Conservation (phyloP, 2,888 invertebrate species). For the Hemithea aestivaria region DNA sequence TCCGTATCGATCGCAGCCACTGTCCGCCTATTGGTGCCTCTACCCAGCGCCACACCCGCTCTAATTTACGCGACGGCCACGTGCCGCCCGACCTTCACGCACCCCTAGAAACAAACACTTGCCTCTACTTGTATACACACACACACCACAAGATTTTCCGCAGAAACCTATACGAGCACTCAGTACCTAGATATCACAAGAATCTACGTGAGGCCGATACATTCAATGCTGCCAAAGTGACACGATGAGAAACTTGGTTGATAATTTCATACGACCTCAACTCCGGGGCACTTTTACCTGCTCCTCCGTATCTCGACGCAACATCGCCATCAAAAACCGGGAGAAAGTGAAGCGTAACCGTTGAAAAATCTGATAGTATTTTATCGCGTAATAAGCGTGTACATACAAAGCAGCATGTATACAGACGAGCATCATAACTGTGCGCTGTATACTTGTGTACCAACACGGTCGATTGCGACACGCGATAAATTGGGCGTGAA, state of each 20-base stretch:
- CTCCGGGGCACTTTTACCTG: background rate
- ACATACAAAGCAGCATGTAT: conserved; percentile 28
- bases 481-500: conserved; percentile 75
- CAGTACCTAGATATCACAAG: too few species aligned
- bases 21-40: conserved; percentile 38
- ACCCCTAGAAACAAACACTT: conserved; percentile 34
- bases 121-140: conserved; percentile 23
- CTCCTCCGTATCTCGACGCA: conserved; percentile 1
- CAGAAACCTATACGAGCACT: too few species aligned
- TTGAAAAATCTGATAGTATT: conserved; percentile 29
- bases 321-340: conserved; percentile 8
- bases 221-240: too few species aligned
- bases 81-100: conserved; percentile 55
- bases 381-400: conserved; percentile 32
- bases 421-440: conserved; percentile 41
- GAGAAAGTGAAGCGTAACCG: conserved; percentile 11
- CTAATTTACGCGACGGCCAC: conserved; percentile 51
- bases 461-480: conserved; percentile 58
- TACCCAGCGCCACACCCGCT: conserved; percentile 37
- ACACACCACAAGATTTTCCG: too few species aligned
- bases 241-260: too few species aligned
- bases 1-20: conserved; percentile 41
- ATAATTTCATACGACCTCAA: background rate
- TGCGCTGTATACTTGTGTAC: conserved; percentile 31
- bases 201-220: too few species aligned